Base-by-base conservation (phyloP, 2,888 invertebrate genomes). In the Eristalis arbustorum region DNA sequence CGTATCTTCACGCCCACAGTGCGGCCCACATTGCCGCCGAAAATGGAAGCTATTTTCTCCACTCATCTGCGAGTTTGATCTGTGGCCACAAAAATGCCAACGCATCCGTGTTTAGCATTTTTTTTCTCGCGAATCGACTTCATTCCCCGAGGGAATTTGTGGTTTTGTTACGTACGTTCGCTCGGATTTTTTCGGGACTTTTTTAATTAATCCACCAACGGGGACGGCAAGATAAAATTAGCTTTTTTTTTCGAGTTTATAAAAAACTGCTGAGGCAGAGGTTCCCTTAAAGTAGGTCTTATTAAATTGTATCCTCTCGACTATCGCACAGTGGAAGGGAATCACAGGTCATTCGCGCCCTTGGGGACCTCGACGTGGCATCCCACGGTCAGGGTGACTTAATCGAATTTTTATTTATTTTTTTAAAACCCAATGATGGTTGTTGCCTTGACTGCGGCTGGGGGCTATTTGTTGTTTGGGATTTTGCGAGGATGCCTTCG, bases 131-230 rank as follows among this genome's bases (percentile, higher is more conserved):
- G 18, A 6, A 18, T 18, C 49, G 6, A 18, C 49, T 18, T 18
- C 18, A 49, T 5, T 18, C 18, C 49, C 49, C n/a, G 49, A 2
- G 18, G 49, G 18, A 18, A 49, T 49, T 49, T 59, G 23, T 23
- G 25, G 25, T 59, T 59, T 11, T 59, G 11, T 25, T 59, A 14
- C 2, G 59, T 59, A 14, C 2, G 59, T 23, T 23, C 59, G 25
- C 1, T 8, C 56, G 56, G 18, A 56, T 56, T 10, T 14, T 23
- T 59, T 22, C 11, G 23, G 57, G 61, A 40, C 18, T 61, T 71
- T n/a, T 71, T 71, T 61, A 71, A 61, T 71, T 71, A 71, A 61
- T 59, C 57, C 37, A 49, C 59, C 61, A n/a, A n/a, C 8, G 25
- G 28, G 5, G 59, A 42, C 40, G 22, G 25, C 25, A 23, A 25